Percentiles rank a stretch among this genome's conserved stretches.
These are phyloP conservation scores for Eupithecia pulchellata DNA, from an alignment of 2,888 invertebrate genomes.

Conservation along the genomic window DNA sequence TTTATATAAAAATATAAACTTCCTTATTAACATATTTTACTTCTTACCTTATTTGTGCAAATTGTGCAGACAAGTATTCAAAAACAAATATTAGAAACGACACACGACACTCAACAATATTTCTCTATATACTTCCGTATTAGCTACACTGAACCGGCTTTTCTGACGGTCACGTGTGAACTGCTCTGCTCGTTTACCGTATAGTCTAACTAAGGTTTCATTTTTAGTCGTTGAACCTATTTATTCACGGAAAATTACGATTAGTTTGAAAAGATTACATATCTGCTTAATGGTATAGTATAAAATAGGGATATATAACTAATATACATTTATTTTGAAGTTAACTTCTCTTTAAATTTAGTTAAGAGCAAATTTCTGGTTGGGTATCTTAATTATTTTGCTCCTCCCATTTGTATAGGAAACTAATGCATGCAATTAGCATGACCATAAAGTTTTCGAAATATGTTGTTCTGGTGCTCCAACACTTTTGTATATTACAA, in stretches of 20 bases:
- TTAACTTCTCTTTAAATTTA: too few relatives aligned
- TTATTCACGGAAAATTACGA: neutral
- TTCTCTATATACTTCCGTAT: slow-evolving; percentile 15
- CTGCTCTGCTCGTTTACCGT: slow-evolving; percentile 15
- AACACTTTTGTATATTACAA: neutral
- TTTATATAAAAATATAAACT: too few relatives aligned
- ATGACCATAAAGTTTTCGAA: too few relatives aligned
- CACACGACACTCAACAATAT: slow-evolving; percentile 14
- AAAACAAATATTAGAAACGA: slow-evolving; percentile 3
- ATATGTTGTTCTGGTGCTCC: neutral
- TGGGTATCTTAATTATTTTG: neutral
- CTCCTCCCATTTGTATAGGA: neutral
- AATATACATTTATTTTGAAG: neutral
- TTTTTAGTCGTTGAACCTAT: neutral
- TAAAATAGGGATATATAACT: neutral
- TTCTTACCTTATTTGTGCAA: slow-evolving; percentile 16
- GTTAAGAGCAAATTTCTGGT: neutral
- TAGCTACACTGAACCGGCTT: slow-evolving; percentile 19
- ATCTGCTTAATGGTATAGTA: too few relatives aligned
- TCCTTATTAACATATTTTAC: neutral
- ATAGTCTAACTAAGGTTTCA: neutral
- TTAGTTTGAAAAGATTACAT: neutral
- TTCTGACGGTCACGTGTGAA: slow-evolving; percentile 29
- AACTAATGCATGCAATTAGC: too few relatives aligned
- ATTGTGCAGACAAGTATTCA: neutral